phyloP scores from a whole-genome alignment of 2,888 invertebrate species.

The Flexamia atlantica region DNA sequence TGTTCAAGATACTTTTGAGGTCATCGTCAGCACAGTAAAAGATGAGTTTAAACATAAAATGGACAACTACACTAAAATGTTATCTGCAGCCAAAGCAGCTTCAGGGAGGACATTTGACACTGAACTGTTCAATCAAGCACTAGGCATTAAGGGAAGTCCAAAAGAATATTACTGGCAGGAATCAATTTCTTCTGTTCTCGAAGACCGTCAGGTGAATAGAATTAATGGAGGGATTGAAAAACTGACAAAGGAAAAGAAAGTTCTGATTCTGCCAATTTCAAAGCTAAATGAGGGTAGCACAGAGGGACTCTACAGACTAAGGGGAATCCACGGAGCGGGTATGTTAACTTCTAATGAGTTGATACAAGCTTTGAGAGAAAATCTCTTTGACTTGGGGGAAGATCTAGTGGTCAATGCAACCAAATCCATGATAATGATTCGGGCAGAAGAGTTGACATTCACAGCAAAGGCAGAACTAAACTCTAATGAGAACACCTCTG shows the following conservation, averaged over 20 bases:
- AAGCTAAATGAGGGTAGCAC: neutral
- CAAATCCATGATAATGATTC: neutral
- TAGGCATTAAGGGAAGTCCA: neutral
- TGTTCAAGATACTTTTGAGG: neutral
- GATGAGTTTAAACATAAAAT: neutral
- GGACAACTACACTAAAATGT: neutral
- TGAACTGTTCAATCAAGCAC: neutral
- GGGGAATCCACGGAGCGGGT: neutral
- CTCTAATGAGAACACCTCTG: conserved; percentile 2
- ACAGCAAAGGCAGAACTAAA: neutral
- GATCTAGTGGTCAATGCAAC: neutral
- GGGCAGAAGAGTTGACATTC: neutral
- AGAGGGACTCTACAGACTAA: neutral
- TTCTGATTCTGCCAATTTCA: neutral
- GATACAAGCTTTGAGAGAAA: neutral
- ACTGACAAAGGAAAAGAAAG: neutral
- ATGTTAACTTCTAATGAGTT: neutral
- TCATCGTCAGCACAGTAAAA: neutral
- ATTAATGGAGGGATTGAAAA: neutral
- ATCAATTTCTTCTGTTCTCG: neutral
- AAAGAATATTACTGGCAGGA: neutral
- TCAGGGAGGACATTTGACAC: neutral
- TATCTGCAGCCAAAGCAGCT: neutral
- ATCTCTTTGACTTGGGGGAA: neutral
- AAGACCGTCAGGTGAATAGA: neutral